phyloP scores from a whole-genome alignment of 1,140 invertebrate genomes.

The Lepeophtheirus salmonis region DNA sequence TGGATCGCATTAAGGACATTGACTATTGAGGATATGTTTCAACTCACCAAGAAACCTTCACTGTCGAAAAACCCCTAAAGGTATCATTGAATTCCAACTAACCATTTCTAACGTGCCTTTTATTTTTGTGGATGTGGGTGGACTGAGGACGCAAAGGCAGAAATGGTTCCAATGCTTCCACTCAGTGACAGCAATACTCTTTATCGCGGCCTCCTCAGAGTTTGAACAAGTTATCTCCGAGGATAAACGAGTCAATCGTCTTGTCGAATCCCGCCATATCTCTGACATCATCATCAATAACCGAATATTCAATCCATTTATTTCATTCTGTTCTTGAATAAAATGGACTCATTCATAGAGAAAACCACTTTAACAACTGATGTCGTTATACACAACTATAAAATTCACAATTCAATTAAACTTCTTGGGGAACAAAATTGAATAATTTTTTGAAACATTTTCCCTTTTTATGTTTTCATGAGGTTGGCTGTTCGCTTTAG shows the following conservation, averaged over 20 bases:
- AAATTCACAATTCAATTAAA: too few relatives aligned
- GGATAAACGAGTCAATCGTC: slow-evolving; percentile 76
- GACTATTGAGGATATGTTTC: slow-evolving; percentile 84
- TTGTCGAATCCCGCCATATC: slow-evolving; percentile 83
- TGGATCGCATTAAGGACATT: slow-evolving; percentile 61
- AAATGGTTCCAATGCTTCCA: slow-evolving; percentile 98
- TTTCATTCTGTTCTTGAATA: slow-evolving; percentile 93
- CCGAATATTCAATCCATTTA: slow-evolving; percentile 73
- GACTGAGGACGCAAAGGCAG: slow-evolving; percentile 88
- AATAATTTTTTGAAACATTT: too few relatives aligned
- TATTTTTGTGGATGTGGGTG: slow-evolving; percentile 84
- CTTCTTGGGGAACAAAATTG: too few relatives aligned
- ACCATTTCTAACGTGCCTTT: slow-evolving; percentile 86
- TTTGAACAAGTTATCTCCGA: slow-evolving; percentile 89
- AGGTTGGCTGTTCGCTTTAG: too few relatives aligned
- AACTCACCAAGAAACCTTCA: slow-evolving; percentile 81
- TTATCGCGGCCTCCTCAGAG: slow-evolving; percentile 87
- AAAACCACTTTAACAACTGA: too few relatives aligned
- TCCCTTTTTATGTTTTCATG: too few relatives aligned
- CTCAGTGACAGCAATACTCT: slow-evolving; percentile 83
- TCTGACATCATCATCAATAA: slow-evolving; percentile 98
- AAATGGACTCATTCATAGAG: slow-evolving; percentile 75
- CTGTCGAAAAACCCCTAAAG: slow-evolving; percentile 88
- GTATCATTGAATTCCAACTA: slow-evolving; percentile 84
- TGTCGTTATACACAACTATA: too few relatives aligned